Evolutionary conservation across 2,797 vertebrate species (phyloP), one percentile per base, ranked within the genome.

Genomic region (Notolabrus celidotus): DNA sequence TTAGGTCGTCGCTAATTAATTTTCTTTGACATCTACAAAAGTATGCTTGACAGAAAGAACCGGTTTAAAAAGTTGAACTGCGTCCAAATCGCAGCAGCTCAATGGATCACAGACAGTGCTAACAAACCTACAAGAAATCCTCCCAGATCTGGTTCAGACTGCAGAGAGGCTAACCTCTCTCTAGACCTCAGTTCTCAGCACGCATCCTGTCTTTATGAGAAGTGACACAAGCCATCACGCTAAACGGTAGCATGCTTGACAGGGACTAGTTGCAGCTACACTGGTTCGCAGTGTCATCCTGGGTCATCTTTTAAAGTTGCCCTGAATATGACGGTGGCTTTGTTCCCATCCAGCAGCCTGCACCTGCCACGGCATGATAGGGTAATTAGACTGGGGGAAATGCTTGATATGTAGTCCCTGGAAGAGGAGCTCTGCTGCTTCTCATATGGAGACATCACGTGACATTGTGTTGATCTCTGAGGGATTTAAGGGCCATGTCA

Each of bases 321-420:
- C 68, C 70, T 80, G 81, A 89, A 80, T 82, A 86, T 57, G 77
- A 77, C 77, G 56, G 31, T 88, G 86, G 86, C 86, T 83, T 85
- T 80, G 78, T 80, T 91, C 86, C 89, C 86, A 20, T 27, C 29
- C 59, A 55, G 74, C 68, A 59, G 77, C 76, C 46, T 65, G 75
- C 89, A 89, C 86, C 88, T 90, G 89, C 88, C 83, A 68, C 59
- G 52, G 46, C 77, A 7, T 63, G 77, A 81, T 74, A 31, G 80
- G 65, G 19, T 75, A 76, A 85, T 88, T 87, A 82, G 85, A 79
- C 67, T 12, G 42, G 58, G 57, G 58, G 63, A 42, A 33, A 62
- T 10, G 77, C 74, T 88, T 83, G 73, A 86, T 80, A 72, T 59
- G 65, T 52, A n/a, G 65, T 82, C 73, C 33, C 60, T 47, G 34